Base-by-base conservation (phyloP, 2,888 invertebrate species). In the Plutella xylostella region DNA sequence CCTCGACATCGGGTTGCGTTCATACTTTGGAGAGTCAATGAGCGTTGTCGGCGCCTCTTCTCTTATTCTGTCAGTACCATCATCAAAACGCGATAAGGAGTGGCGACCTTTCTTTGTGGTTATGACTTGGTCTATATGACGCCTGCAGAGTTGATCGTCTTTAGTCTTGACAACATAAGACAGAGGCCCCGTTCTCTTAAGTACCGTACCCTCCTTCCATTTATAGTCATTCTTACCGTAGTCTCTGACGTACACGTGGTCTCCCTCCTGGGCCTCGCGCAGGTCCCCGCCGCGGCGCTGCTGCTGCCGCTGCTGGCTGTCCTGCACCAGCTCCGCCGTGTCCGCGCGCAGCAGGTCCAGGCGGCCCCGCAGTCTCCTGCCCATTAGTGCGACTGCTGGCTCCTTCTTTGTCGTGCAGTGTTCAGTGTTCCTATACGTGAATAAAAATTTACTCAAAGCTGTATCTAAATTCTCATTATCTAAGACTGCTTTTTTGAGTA, bases 281-380 rank as follows among this genome's bases (percentile, higher is more conserved):
- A 34, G 11, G 18, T 28, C 7, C 12, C 19, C 14, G 17, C n/a
- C 28, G 28, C 31, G 28, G 6, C 45, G 35, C 45, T 20, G 18
- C 35, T 34, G 35, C 39, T 21, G 17, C 5, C 12, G 19, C 9
- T n/a, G 33, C 39, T 48, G 48, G 2, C 30, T 40, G 22, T 15
- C 40, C 40, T 45, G 43, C 40, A 47, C 47, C 14, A 1, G 15
- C 35, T 45, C 46, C 12, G 28, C 44, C 4, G 44, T 22, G 31
- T 45, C 40, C 20, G 49, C 46, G 9, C 46, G 49, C 25, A 49
- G 37, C 41, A 47, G 33, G 38, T 49, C 49, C 19, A 45, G 47
- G 3, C 45, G 45, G 17, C 45, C 47, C 33, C 47, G 47, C 42
- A 44, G 45, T 28, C 46, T 37, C 34, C 46, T 37, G 12, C 42